These are phyloP conservation scores for Hycleus cichorii DNA, from an alignment of 1,140 invertebrate species.

Conservation along the genomic window DNA sequence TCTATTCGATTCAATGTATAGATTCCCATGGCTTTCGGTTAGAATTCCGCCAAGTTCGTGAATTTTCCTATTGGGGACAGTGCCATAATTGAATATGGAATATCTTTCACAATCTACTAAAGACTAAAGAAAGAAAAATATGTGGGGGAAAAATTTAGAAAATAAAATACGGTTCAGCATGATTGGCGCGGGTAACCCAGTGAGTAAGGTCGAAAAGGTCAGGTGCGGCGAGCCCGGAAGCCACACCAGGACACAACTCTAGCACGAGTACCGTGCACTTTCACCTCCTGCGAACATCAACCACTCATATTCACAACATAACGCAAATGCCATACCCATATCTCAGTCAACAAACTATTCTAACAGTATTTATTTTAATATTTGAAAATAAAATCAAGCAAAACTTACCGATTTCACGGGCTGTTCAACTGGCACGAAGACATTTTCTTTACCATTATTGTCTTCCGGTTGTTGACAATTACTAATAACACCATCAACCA, in stretches of 20 bases:
- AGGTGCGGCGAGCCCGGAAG: constrained; percentile 19
- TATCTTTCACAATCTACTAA: too few species aligned
- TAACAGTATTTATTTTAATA: not conserved
- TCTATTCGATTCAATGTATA: too few species aligned
- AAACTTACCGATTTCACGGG: not conserved
- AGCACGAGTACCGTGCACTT: constrained; percentile 22
- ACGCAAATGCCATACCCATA: not conserved
- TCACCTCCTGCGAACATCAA: constrained; percentile 19
- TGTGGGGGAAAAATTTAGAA: constrained; percentile 1
- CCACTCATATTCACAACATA: not conserved
- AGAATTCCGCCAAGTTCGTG: too few species aligned
- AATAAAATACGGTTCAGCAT: constrained; percentile 7
- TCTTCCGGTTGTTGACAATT: not conserved
- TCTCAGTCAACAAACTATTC: not conserved
- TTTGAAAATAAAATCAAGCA: not conserved
- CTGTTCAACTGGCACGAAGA: not conserved
- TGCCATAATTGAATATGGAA: too few species aligned
- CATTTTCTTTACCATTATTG: not conserved
- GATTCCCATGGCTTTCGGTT: too few species aligned
- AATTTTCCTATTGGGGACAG: too few species aligned
- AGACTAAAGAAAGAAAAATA: too few species aligned
- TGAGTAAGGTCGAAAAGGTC: constrained; percentile 16
- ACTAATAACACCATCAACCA: constrained; percentile 22
- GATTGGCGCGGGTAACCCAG: constrained; percentile 17
- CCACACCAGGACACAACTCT: constrained; percentile 8